Evolutionary conservation across 2,888 invertebrate genomes (phyloP), one percentile per base, ranked within the genome.

Genomic region (Erebia epiphron): DNA sequence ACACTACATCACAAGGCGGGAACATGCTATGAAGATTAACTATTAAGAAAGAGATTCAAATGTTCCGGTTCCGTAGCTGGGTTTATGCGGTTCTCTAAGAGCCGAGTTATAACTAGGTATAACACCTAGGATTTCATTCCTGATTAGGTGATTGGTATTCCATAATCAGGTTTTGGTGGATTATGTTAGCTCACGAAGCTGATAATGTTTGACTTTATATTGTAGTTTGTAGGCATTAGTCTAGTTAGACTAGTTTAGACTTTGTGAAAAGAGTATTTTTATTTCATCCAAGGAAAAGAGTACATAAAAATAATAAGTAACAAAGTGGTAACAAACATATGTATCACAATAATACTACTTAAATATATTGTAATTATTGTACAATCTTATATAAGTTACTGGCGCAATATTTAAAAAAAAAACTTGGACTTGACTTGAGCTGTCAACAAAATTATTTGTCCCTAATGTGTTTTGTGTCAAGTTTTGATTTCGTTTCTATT

Each of bases 401-500:
- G 54, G 56, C 61, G 1, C 10, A n/a, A 52, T 50, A 46, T 16
- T 46, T n/a, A n/a, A n/a, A 13, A 46, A 64, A 35, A 70, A 49
- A 52, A 65, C 14, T 18, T 18, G 10, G 21, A 26, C 60, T 82
- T 35, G 21, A 65, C 11, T 41, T 35, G 14, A 18, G n/a, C 62
- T 82, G 81, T 82, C 82, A 83, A 75, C 73, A 78, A 83, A 84
- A 84, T 83, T 82, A 80, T 79, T 80, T 16, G 60, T 41, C 60
- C 60, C 79, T 75, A 79, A 76, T 77, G 78, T 69, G 68, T 78
- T 77, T 79, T 62, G 68, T 80, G 77, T 80, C 80, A 85, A 79
- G 80, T 79, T 82, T 82, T 78, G 76, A 77, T 80, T 79, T 78
- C 72, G 74, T 80, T 79, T 80, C 77, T 79, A 76, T 80, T 77